A percentile compares a stretch with the other conserved stretches of the same genome.
Evolutionary conservation across 2,888 invertebrate genomes (phyloP).

Genomic region (Drosophila parthenogenetica): DNA sequence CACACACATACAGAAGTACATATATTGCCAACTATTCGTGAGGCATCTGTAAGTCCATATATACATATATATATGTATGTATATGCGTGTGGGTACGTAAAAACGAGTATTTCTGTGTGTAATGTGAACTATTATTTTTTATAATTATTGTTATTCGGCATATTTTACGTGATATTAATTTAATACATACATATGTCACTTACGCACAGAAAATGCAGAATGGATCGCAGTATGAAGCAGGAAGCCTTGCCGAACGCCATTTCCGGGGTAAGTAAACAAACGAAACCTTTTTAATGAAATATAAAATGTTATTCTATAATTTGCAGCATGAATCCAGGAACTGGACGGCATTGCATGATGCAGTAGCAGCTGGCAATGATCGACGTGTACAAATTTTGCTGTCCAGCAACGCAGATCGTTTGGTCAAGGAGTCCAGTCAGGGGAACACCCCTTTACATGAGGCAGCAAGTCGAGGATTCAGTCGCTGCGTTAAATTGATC

Average conservation of each 20-base stretch:
- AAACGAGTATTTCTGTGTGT: slow-evolving; percentile 11
- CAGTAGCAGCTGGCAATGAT: slow-evolving; percentile 80
- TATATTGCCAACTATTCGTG: slow-evolving; percentile 3
- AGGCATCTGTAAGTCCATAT: not conserved
- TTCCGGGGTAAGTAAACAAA: slow-evolving; percentile 70
- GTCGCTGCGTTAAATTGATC: slow-evolving; percentile 91
- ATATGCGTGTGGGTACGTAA: slow-evolving; percentile 8
- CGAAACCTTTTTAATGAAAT: not conserved
- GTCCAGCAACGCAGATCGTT: slow-evolving; percentile 76
- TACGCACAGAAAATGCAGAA: slow-evolving; percentile 82
- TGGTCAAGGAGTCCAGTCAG: slow-evolving; percentile 87
- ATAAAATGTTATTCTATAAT: not conserved
- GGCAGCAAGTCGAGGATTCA: slow-evolving; percentile 97
- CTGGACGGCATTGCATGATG: slow-evolving; percentile 81
- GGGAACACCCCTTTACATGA: slow-evolving; percentile 98
- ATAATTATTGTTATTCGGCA: not conserved
- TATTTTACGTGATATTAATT: not conserved
- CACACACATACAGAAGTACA: not conserved
- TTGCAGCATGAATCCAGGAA: slow-evolving; percentile 77
- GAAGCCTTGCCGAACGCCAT: slow-evolving; percentile 82
- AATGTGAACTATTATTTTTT: slow-evolving; percentile 3
- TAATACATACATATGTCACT: not conserved
- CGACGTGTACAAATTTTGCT: slow-evolving; percentile 75
- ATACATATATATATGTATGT: not conserved
- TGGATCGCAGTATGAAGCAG: slow-evolving; percentile 81